phyloP scores from a whole-genome alignment of 1,140 invertebrate species.

The Trypoxylus dichotomus region DNA sequence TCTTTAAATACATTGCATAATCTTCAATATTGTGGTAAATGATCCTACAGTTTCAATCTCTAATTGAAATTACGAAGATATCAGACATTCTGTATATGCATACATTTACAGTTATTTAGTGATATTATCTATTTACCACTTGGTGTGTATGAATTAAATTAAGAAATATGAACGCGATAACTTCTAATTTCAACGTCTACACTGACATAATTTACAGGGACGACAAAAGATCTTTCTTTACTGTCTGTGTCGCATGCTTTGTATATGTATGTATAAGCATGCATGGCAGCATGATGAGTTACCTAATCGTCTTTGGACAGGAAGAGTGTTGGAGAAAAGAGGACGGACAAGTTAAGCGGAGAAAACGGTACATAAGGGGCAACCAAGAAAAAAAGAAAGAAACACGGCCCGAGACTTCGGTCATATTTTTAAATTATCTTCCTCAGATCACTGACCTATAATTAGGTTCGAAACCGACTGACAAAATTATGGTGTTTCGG shows the following conservation, averaged over 20 bases:
- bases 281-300: not conserved
- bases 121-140: not conserved
- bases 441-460: slow-evolving; percentile 20
- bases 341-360: not conserved
- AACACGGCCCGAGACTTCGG: not conserved
- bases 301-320: not conserved
- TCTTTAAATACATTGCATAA: too few relatives aligned
- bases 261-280: not conserved
- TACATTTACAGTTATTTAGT: not conserved
- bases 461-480: slow-evolving; percentile 9
- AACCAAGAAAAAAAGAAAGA: not conserved
- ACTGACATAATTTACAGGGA: slow-evolving; percentile 15
- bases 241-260: not conserved
- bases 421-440: slow-evolving; percentile 21
- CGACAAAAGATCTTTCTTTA: not conserved
- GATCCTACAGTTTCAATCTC: too few relatives aligned
- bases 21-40: too few relatives aligned
- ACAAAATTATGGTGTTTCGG: not conserved
- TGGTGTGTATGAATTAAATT: not conserved
- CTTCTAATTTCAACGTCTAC: slow-evolving; percentile 22
- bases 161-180: slow-evolving; percentile 23
- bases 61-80: too few relatives aligned
- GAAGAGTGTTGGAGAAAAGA: not conserved
- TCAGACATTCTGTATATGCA: not conserved
- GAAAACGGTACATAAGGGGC: slow-evolving; percentile 16